Base-by-base conservation (phyloP, 2,797 vertebrate genomes). In the Sebastes oblongus region DNA sequence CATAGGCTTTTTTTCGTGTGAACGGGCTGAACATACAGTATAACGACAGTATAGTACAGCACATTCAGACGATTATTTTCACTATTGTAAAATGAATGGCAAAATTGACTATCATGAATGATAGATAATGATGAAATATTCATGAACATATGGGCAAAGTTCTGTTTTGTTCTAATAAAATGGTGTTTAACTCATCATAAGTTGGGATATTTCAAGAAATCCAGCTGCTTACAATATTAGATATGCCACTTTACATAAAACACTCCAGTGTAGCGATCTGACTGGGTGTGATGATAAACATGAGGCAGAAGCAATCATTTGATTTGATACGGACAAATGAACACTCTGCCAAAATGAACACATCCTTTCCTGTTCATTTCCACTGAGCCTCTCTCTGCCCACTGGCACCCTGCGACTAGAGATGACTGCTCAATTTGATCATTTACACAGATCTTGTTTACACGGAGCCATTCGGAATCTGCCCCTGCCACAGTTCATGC, bases 291-390 rank as follows among this genome's bases (percentile, higher is more conserved):
- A 66, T 54, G 79, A 82, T 77, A 77, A 85, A 87, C 62, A 73
- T 20, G 71, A 81, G 30, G 69, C 72, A 74, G 73, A 77, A 14
- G 75, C 46, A 81, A 77, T 86, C 34, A 84, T 78, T 81, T 85
- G 50, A 86, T 87, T 85, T 81, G 65, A 91, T 84, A 74, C 73
- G 84, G 82, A 90, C 77, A 82, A 83, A 91, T 83, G 71, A 72
- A 80, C 78, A 66, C 68, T 58, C 24, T 72, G 74, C 70, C 66
- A 68, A 86, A 84, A 68, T 72, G 64, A 86, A 79, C 56, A 77
- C 68, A 83, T 76, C 42, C 36, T 72, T 76, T 86, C 61, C 78
- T 75, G 34, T 78, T 82, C 50, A 66, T 86, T 82, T 72, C 62
- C 69, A 59, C 78, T 39, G 29, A 82, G 66, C 16, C 60, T 74